Percentiles rank a stretch among this genome's conserved stretches.
These are phyloP conservation scores for Amiota communis DNA, from an alignment of 2,888 invertebrate species.

Conservation along the genomic window DNA sequence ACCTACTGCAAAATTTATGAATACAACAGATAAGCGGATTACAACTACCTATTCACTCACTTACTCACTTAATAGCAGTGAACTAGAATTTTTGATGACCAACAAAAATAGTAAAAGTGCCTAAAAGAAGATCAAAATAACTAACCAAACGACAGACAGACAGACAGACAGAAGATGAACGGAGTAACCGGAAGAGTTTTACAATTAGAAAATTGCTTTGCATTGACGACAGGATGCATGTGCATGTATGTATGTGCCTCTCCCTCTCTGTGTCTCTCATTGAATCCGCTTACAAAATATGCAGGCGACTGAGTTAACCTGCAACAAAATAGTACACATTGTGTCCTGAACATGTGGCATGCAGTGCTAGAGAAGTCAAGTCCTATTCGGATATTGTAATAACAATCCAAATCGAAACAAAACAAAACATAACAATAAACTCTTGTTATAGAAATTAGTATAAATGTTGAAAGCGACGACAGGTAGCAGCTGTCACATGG, in stretches of 20 bases:
- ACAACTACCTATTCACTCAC: constrained; percentile 1
- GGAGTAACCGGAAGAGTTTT: constrained; percentile 9
- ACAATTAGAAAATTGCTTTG: constrained; percentile 11
- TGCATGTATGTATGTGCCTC: not conserved
- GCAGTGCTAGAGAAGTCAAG: constrained; percentile 3
- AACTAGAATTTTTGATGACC: too few relatives aligned
- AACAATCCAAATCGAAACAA: constrained; percentile 5
- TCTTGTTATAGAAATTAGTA: constrained; percentile 11
- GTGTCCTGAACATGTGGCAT: not conserved
- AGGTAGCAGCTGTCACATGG: constrained; percentile 16
- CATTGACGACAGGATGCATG: not conserved
- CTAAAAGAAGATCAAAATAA: too few relatives aligned
- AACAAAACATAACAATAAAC: constrained; percentile 6
- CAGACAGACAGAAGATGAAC: not conserved
- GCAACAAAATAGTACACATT: constrained; percentile 1
- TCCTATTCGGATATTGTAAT: not conserved
- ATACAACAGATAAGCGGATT: constrained; percentile 15
- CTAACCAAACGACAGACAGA: not conserved
- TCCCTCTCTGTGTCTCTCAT: not conserved
- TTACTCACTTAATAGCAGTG: not conserved
- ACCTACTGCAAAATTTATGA: constrained; percentile 5
- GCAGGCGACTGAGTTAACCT: not conserved
- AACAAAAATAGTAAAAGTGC: too few relatives aligned
- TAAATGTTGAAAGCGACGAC: not conserved
- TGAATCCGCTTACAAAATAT: not conserved